phyloP scores from a whole-genome alignment of 2,888 invertebrate genomes.

The Drosophila peninsularis region DNA sequence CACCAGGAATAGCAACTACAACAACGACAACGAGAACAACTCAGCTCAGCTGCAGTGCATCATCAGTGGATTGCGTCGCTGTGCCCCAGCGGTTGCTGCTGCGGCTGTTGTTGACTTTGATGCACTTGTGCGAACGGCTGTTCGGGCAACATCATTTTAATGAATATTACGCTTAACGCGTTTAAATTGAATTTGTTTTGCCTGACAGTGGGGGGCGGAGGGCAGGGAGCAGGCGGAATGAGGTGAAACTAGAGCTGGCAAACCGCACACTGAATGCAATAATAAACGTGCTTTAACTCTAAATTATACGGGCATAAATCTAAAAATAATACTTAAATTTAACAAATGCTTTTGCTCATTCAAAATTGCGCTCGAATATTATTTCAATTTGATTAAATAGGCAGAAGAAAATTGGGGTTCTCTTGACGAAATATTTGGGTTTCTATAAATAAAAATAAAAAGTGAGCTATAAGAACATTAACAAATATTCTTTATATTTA shows the following conservation, averaged over 20 bases:
- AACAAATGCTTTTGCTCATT: neutral
- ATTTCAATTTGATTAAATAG: neutral
- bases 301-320: neutral
- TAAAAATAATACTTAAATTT: neutral
- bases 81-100: constrained; percentile 42
- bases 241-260: constrained; percentile 7
- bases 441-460: too few species aligned
- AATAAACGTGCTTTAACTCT: neutral
- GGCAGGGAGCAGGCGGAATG: too few species aligned
- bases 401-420: neutral
- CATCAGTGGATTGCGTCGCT: constrained; percentile 55
- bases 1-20: constrained; percentile 18
- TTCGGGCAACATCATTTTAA: constrained; percentile 64
- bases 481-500: too few species aligned
- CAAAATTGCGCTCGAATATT: neutral
- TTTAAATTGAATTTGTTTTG: constrained; percentile 52
- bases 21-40: constrained; percentile 10
- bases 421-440: too few species aligned
- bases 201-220: neutral
- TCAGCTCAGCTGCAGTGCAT: constrained; percentile 50
- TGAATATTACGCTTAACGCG: constrained; percentile 63
- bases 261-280: neutral
- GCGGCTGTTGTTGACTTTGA: constrained; percentile 50
- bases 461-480: too few species aligned
- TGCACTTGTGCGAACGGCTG: constrained; percentile 33